Percentiles rank a stretch among this genome's conserved stretches.
phyloP scores from a whole-genome alignment of 2,888 invertebrate species.

The Drosophila cyrtoloma region DNA sequence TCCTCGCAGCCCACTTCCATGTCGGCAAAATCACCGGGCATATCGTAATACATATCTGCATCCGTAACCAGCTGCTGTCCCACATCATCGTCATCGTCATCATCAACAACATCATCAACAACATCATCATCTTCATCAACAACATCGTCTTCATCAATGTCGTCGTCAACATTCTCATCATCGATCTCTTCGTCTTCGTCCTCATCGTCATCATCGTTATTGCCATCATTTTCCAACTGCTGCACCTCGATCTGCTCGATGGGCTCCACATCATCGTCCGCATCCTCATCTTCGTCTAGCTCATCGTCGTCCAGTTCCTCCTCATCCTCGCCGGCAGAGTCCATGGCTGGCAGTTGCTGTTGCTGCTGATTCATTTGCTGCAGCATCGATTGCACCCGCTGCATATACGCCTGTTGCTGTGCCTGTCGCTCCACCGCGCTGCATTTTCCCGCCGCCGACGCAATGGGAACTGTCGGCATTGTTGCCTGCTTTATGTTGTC shows the following conservation, averaged over 20 bases:
- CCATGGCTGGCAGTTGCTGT: conserved; percentile 57
- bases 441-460: conserved; percentile 44
- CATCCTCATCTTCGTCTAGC: conserved; percentile 37
- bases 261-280: conserved; percentile 19
- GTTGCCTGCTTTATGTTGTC: conserved; percentile 76
- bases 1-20: conserved; percentile 70
- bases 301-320: conserved; percentile 61
- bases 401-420: conserved; percentile 75
- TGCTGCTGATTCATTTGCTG: conserved; percentile 72
- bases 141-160: conserved; percentile 11
- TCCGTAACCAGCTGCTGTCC: conserved; percentile 44
- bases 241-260: conserved; percentile 16
- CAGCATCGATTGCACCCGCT: conserved; percentile 71
- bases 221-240: conserved; percentile 20
- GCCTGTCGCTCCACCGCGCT: conserved; percentile 60
- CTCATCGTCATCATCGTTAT: conserved; percentile 16
- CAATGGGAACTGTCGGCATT: conserved; percentile 25
- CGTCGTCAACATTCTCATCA: background rate
- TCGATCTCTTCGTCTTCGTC: conserved; percentile 13
- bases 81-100: conserved; percentile 19
- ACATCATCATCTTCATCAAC: conserved; percentile 15
- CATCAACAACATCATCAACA: conserved; percentile 10
- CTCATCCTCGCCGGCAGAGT: conserved; percentile 71
- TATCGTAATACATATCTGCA: conserved; percentile 61
- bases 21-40: conserved; percentile 66